Conservation (phyloP, 2,113 vertebrate genomes). For the Grantiella picta region DNA sequence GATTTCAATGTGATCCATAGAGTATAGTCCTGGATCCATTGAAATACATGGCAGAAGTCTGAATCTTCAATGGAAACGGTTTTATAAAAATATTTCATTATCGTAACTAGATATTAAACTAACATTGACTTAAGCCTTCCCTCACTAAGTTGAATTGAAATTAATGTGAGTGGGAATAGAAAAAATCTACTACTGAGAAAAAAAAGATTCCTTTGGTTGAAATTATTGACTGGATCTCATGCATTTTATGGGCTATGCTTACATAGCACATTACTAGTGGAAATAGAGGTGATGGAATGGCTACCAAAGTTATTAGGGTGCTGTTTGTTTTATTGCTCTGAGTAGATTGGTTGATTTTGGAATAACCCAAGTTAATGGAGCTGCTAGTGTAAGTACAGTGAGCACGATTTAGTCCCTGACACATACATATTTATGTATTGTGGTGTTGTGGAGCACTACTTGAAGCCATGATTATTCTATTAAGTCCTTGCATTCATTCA, state of each 20-base stretch:
- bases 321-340: not conserved
- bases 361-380: constrained; percentile 30
- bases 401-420: not conserved
- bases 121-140: not conserved
- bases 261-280: not conserved
- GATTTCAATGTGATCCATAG: not conserved
- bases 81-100: not conserved
- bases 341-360: not conserved
- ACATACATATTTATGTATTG: constrained; percentile 51
- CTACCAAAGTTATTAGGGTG: not conserved
- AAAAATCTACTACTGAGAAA: not conserved
- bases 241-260: not conserved
- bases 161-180: not conserved
- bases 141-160: not conserved
- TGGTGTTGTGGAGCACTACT: constrained; percentile 41
- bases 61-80: not conserved
- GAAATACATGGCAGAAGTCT: not conserved
- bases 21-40: not conserved
- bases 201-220: not conserved
- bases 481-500: constrained; percentile 51
- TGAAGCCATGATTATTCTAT: constrained; percentile 61
- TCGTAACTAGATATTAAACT: not conserved
- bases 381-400: not conserved
- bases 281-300: not conserved
- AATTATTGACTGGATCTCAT: not conserved